Base-by-base conservation (phyloP, 1,140 invertebrate genomes). In the Lineus longissimus region DNA sequence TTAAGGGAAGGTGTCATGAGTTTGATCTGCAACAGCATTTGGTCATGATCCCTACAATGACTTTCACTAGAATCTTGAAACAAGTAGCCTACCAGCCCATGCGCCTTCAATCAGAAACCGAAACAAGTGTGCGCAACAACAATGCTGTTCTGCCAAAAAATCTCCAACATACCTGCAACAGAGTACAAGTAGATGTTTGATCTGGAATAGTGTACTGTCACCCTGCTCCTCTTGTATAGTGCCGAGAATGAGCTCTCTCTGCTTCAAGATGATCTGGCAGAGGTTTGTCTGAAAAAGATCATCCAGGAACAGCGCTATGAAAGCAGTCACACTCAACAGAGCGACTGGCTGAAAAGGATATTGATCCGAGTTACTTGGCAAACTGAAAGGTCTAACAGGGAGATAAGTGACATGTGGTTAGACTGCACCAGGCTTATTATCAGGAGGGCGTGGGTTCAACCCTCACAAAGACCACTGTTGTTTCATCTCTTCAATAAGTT, bases 251-350 rank as follows among this genome's bases (percentile, higher is more conserved):
- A 47, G 41, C 0, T 73, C 71, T 36, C 70, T 75, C 33, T 73
- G 65, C 27, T 72, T 74, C 2, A 80, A 66, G 7, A 76, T 23
- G 51, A 70, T 65, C 60, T 77, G 76, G 63, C 75, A 71, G 9
- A 76, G 55, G 67, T 70, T 74, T 36, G 74, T 68, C 78, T 79
- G 45, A 51, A 61, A 67, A 2, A 61, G 47, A 30, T 64, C 58
- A 54, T 47, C 7, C 17, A 45, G 22, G 30, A 62, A 61, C 55
- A 47, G 19, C 29, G 25, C n/a, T 11, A 13, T 22, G 15, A 19
- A 11, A 4, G 1, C 33, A 17, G 19, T 30, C 9, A 17, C 17
- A 36, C 22, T 63, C 19, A 56, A 41, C 15, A 56, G 19, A 63
- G 13, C 6, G 17, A 25, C 58, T 36, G 40, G 19, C 56, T 41